Evolutionary conservation across 2,113 vertebrate species (phyloP), one percentile per base, ranked within the genome.

Genomic region (Microtus montanus): DNA sequence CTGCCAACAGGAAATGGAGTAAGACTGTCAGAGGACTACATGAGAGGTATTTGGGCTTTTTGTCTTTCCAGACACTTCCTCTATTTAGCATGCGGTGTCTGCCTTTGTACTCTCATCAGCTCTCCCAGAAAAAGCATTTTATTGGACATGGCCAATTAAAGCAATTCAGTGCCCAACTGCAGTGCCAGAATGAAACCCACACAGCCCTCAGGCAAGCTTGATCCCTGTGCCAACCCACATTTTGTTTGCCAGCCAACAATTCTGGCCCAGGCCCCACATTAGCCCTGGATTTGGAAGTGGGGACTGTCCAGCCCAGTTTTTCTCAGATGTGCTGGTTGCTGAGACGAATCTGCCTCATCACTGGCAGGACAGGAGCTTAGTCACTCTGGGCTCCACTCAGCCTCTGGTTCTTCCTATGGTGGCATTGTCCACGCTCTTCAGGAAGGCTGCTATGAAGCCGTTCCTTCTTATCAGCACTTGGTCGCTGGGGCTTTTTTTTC

Each of bases 181-280:
- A 22, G 20, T 1, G 52, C 84, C 26, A 0, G n/a, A 38, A 33
- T 1, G 4, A 4, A 19, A 26, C 44, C 33, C 0, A 0, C 12
- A 24, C 30, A 10, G 52, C 33, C n/a, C 1, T 0, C 0, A 0
- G 13, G 26, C 0, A 26, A 54, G 35, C 44, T 41, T 1, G 1
- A 70, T 68, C 22, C 20, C 35, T 22, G 28, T 78, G 47, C 30
- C 70, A 88, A 70, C 38, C 47, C 74, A 24, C 3, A 5, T 14
- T 38, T 20, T 20, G n/a, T 52, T 8, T 52, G 61, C 20, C 4
- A 5, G 7, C 10, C 9, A 1, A 0, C 3, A 0, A 1, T 66
- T 66, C 73, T 49, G n/a, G 44, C 28, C 73, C 1, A 38, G 47
- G 78, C 26, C 58, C 84, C 5, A 44, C 13, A 7, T 26, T 3